Evolutionary conservation across 2,888 invertebrate species (phyloP), one percentile per base, ranked within the genome.

Genomic region (Sthenelais limicola): DNA sequence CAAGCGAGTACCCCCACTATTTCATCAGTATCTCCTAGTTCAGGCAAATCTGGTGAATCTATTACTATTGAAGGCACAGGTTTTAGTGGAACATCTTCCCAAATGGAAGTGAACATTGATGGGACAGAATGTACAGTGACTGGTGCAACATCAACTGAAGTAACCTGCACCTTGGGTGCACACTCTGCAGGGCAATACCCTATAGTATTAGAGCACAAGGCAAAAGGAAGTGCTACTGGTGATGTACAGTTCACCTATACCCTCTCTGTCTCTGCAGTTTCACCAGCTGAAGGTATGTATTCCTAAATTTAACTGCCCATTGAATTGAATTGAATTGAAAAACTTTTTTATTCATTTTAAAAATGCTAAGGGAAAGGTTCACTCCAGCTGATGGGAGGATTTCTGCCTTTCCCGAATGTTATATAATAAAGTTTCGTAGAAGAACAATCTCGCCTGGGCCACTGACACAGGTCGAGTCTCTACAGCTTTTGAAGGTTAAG

Each of bases 1-100:
- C 54, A 76, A 1, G 49, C 75, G 15, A 58, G 78, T 24, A 84
- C 83, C 0, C 82, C 84, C 0, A 74, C 71, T 3, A 77, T 85
- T 4, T 75, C 79, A 0, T 66, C 70, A 21, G 82, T 85, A 26
- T 74, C 74, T 3, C 83, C 84, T 1, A 35, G 73, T 0, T 67
- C 81, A 9, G 84, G 72, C 3, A 68, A 47, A 5, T 38, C 72
- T 4, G 67, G 67, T 1, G 68, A 67, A n/a, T 15, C 26, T 3
- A 26, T 73, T 9, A 52, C 56, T 7, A 71, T 84, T 7, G 76
- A 68, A 12, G 84, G 84, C 5, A 68, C 77, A n/a, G 82, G 82
- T 2, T 84, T 84, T 72, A 78, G 79, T 24, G 74, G 75, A 12
- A 72, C 76, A 18, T 58, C 72, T 12, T 76, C 77, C 3, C 43